Base-by-base conservation (phyloP, 2,113 vertebrate species). In the Vulpes lagopus region DNA sequence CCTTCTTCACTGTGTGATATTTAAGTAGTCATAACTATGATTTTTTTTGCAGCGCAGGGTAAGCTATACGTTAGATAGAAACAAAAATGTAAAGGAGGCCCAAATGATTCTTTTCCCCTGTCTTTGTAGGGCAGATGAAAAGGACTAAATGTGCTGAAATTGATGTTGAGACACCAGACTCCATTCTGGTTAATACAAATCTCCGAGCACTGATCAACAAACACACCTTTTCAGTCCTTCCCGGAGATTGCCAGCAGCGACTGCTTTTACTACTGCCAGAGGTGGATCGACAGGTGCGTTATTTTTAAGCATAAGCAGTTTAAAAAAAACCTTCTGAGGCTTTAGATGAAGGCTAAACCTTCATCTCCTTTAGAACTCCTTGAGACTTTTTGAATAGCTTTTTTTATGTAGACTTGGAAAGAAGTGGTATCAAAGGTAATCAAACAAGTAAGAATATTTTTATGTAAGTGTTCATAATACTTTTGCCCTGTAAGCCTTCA, bases 181-280 rank as follows among this genome's bases (percentile, higher is more conserved):
- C 99, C 86, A 99, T 99, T 98, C 98, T 99, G 81, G 99, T 99
- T 84, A 99, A 99, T 98, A 99, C 99, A 57, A 99, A 99, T 98
- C 98, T 99, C 88, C 98, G 99, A 85, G 99, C 99, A 0, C 99
- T 99, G 95, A 99, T 99, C 98, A 99, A 99, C 98, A 99, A 99
- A 93, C 99, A 99, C 97, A 99, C 99, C 0, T 99, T 99, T 98
- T 99, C 99, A 0, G 97, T 99, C 64, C 98, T 99, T 96, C 99
- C 99, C 0, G 57, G 98, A 0, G 99, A 99, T 4, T 99, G 99
- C 97, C 99, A 99, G 82, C 99, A 99, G 97, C 99, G 99, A 92
- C 99, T 99, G 67, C 99, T 99, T 74, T 98, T 98, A 74, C 99
- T 99, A 10, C 99, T 99, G 82, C 99, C 99, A 0, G 99, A 99